Evolutionary conservation across 2,797 vertebrate species (phyloP), one percentile per base, ranked within the genome.

Genomic region (Eulemur mongoz): DNA sequence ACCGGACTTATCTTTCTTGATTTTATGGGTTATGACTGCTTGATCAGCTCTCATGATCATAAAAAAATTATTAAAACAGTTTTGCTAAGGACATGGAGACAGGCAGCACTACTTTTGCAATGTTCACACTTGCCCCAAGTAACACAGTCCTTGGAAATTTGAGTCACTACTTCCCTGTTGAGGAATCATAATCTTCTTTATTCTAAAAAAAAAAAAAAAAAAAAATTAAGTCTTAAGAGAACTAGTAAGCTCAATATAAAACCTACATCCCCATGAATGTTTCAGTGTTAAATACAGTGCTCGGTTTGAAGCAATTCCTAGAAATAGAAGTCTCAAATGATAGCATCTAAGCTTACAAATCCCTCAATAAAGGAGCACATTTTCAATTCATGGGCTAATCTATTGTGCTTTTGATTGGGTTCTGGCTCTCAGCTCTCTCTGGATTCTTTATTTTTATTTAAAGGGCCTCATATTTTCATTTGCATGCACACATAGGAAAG

Each of bases 381-480:
- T 89, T 93, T 91, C 91, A 81, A 38, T 65, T 81, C 32, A 30
- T 38, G 23, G n/a, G 17, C 25, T 63, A 25, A 75, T 79, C 69
- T 93, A 89, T 3, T 67, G 25, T 20, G 54, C 76, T 92, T 94
- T 85, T 87, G 61, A 80, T 43, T 45, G 43, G 54, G 35, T 89
- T 93, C 52, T 52, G 63, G 14, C 45, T 88, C 69, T 78, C 40
- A 73, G 73, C 17, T 45, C 50, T 40, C 43, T 93, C 72, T 91
- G 13, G 50, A 63, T 75, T 10, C 50, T 93, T 50, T 59, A 89
- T n/a, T 90, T 91, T 85, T 75, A 94, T 48, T 82, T 87, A 52
- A 93, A 92, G 30, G 14, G 14, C 32, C 61, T 57, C 54, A 72
- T 84, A 80, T 89, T 90, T 96, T 94, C 72, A 81, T 22, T 73